Conservation (phyloP, 2,888 invertebrate genomes). For the Ditula angustiorana region DNA sequence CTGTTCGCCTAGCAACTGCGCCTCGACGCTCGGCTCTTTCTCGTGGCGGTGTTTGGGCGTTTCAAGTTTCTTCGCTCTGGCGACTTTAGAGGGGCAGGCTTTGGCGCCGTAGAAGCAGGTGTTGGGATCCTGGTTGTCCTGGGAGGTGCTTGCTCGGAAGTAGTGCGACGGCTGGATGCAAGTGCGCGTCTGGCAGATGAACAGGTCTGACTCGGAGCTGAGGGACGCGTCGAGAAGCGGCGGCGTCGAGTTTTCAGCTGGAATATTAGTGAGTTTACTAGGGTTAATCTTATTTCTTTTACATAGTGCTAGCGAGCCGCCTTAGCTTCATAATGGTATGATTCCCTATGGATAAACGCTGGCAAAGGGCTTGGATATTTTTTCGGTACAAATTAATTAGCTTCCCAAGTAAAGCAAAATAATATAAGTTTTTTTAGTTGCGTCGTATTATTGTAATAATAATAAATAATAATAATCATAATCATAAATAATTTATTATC, state of each 20-base stretch:
- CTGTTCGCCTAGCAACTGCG: constrained; percentile 58
- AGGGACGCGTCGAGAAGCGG: constrained; percentile 68
- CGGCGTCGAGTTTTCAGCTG: constrained; percentile 77
- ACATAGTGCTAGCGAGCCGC: no score
- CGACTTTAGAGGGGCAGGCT: constrained; percentile 73
- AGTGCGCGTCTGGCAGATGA: constrained; percentile 74
- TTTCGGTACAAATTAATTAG: no score
- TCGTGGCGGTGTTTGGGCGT: constrained; percentile 54
- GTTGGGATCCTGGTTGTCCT: constrained; percentile 52
- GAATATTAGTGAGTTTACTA: no score
- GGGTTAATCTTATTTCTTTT: no score
- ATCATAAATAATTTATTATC: no score
- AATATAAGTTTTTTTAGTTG: no score
- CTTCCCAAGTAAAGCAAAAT: no score
- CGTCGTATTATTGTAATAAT: no score
- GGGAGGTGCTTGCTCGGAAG: constrained; percentile 64
- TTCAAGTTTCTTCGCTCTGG: constrained; percentile 61
- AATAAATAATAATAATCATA: no score
- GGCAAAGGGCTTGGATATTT: no score
- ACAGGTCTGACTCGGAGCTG: constrained; percentile 71
- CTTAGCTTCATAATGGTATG: no score
- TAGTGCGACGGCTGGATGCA: constrained; percentile 80
- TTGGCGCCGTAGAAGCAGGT: constrained; percentile 75
- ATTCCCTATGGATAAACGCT: no score
- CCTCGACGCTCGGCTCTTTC: constrained; percentile 67